These are phyloP conservation scores for Silurus asotus DNA, from an alignment of 2,113 vertebrate species.

Conservation along the genomic window DNA sequence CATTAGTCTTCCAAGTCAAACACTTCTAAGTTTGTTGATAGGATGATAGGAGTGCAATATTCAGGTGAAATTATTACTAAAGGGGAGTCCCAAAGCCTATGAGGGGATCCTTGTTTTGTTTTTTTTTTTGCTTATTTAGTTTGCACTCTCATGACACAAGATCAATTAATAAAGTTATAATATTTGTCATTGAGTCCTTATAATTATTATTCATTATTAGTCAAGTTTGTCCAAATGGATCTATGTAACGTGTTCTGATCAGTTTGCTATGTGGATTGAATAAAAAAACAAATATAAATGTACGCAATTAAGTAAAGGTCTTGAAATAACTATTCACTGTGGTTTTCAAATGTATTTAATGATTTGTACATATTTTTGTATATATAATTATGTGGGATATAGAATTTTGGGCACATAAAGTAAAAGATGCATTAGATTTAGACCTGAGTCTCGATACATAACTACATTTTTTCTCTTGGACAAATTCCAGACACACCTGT, in stretches of 20 bases:
- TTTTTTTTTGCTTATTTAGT: not conserved
- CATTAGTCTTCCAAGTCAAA: not conserved
- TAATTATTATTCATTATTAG: not conserved
- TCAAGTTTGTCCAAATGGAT: not conserved
- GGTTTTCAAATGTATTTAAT: not conserved
- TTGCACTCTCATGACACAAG: not conserved
- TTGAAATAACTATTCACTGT: not conserved
- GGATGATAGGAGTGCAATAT: not conserved
- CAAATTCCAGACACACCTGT: conserved; percentile 1
- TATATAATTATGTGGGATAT: not conserved
- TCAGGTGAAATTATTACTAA: not conserved
- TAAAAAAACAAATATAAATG: not conserved
- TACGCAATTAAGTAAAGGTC: not conserved
- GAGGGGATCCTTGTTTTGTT: not conserved
- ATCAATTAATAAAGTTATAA: not conserved
- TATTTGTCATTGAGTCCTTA: not conserved
- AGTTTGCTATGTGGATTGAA: not conserved
- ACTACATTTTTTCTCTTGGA: not conserved
- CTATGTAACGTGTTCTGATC: not conserved
- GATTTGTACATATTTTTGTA: not conserved
- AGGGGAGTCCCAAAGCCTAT: not conserved
- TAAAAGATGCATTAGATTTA: not conserved
- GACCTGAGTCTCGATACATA: not conserved
- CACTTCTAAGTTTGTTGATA: not conserved
- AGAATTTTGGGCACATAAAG: not conserved